Conservation (phyloP, 2,113 vertebrate species). For the zebrafish (Danio rerio) region DNA sequence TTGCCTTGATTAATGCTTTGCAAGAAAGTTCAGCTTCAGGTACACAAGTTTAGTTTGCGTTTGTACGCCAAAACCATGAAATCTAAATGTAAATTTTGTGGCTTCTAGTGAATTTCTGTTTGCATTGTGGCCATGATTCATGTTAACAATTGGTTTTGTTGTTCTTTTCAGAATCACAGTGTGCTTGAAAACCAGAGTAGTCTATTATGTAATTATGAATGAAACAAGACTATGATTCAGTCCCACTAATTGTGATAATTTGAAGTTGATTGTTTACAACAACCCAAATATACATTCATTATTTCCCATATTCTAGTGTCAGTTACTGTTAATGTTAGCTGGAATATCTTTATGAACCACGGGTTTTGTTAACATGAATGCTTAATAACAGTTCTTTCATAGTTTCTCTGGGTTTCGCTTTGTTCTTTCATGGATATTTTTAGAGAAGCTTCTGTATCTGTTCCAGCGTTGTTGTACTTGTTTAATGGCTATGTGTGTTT, state of each 20-base stretch:
- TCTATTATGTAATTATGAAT: neutral
- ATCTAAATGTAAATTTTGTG: neutral
- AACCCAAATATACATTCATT: neutral
- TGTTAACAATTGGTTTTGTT: neutral
- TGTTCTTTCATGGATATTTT: slow-evolving; percentile 12
- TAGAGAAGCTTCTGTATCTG: neutral
- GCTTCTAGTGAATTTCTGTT: neutral
- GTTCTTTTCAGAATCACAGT: neutral
- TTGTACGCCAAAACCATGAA: neutral
- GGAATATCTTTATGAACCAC: neutral
- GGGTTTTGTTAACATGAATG: slow-evolving; percentile 5
- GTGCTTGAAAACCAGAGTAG: neutral
- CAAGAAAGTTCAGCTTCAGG: neutral
- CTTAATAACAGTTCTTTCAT: neutral
- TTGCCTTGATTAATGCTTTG: no score
- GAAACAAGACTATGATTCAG: slow-evolving; percentile 12
- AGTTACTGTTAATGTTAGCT: slow-evolving; percentile 14
- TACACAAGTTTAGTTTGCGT: neutral
- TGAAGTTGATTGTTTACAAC: neutral
- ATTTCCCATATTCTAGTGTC: neutral
- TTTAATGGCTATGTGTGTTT: slow-evolving; percentile 49
- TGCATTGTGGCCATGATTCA: neutral
- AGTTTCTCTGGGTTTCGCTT: neutral
- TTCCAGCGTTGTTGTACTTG: slow-evolving; percentile 49
- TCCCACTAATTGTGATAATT: neutral